Evolutionary conservation across 1,140 invertebrate genomes (phyloP), one percentile per base, ranked within the genome.

Genomic region (Acromyrmex heyeri): DNA sequence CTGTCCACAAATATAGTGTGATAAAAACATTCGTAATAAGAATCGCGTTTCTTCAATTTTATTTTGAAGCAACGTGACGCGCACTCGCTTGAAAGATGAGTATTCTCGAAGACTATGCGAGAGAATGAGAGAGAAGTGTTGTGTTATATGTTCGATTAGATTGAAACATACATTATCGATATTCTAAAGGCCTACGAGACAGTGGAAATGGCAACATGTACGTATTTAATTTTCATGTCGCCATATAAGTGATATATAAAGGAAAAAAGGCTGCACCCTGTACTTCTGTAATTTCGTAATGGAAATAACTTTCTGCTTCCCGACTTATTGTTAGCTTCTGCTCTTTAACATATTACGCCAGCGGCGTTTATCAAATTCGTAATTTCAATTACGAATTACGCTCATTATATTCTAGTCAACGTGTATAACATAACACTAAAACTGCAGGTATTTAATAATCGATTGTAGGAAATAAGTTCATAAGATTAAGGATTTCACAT

Each of bases 381-480:
- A 44, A 70, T 50, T 1, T 21, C 5, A 27, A 75, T 75, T 48
- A 57, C 55, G 44, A 83, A 59, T 62, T 75, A 38, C 55, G 69
- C 79, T 83, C 67, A 75, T 73, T 21, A 59, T 83, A 83, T 83
- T 83, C 79, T 83, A 83, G 79, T 83, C 79, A 83, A 83, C 30
- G 79, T 83, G 69, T 83, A 83, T 75, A 59, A 82, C 34, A 34
- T 81, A 59, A 59, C 14, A 44, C 34, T 72, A 24, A 73, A 83
- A 24, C 24, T 21, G 55, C 79, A 73, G 18, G 7, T 75, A 83
- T 75, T 83, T 83, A 73, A 72, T 75, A 75, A 83, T 50, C 24
- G 21, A 61, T 50, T 38, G 69, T 83, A 81, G 65, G 65, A 5
- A 44, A 5, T 81, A 81, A 81, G 78, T 12, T 38, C 50, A 14